Base-by-base conservation (phyloP, 2,888 invertebrate genomes). In the Cloeon dipterum region DNA sequence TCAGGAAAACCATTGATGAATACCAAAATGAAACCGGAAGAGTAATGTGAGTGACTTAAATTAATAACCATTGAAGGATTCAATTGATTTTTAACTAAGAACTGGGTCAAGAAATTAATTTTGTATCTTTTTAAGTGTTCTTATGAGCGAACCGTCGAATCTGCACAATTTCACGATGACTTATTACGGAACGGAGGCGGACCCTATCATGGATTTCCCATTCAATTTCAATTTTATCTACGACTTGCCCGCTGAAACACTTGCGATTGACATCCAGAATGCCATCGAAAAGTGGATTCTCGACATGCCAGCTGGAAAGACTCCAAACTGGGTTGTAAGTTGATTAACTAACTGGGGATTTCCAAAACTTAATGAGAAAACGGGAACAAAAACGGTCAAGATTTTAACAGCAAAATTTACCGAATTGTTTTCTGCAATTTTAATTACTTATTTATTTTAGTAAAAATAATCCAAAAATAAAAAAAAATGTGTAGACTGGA, bases 81-180 rank as follows among this genome's bases (percentile, higher is more conserved):
- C 10, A 13, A 10, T 16, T 17, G 36, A 26, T 16, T 34, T 39
- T 43, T 10, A 23, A n/a, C n/a, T n/a, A n/a, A n/a, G n/a, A n/a
- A n/a, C n/a, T n/a, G n/a, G n/a, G n/a, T n/a, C n/a, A n/a, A n/a
- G n/a, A n/a, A n/a, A n/a, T n/a, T n/a, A n/a, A n/a, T n/a, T n/a
- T n/a, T n/a, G n/a, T n/a, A n/a, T n/a, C n/a, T n/a, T 1, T 40
- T 43, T 0, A 50, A 65, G 67, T 38, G 64, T 82, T 1, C 65
- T 82, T 63, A 71, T 83, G 70, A 72, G 74, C 1, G 82, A 83
- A 55, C 74, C 71, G 0, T 78, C 78, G 47, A 64, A 71, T 0
- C 61, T 58, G 38, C 56, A 70, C 18, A 55, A 65, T 23, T 51
- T 62, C 2, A 67, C 68, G 1, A 65, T 73, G 58, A 63, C 55